Conservation (phyloP, 2,888 invertebrate species). For the Microdon myrmicae region DNA sequence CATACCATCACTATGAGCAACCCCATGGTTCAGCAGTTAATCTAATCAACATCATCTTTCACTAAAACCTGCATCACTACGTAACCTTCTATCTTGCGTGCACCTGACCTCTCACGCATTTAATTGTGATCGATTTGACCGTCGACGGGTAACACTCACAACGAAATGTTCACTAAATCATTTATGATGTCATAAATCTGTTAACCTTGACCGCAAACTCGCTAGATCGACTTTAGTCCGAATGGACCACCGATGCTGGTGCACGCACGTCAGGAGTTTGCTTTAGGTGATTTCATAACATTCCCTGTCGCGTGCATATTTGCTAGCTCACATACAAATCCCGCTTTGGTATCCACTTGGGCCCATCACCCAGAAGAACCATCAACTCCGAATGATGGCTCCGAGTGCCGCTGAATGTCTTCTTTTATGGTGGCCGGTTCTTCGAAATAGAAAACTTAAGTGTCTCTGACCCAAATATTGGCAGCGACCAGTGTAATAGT, state of each 20-base stretch:
- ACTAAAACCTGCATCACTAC: constrained; percentile 11
- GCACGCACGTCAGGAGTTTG: constrained; percentile 45
- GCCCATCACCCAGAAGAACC: constrained; percentile 48
- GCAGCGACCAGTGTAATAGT: constrained; percentile 40
- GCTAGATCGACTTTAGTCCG: constrained; percentile 39
- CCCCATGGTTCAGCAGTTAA: constrained; percentile 14
- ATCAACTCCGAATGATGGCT: constrained; percentile 32
- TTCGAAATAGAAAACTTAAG: constrained; percentile 47
- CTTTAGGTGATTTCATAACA: constrained; percentile 48
- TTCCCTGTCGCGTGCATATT: constrained; percentile 25
- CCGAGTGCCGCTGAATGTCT: constrained; percentile 17
- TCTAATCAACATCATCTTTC: constrained; percentile 34
- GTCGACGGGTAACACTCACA: constrained; percentile 40
- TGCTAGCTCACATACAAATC: constrained; percentile 10
- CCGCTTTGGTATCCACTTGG: constrained; percentile 30
- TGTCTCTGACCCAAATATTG: constrained; percentile 51
- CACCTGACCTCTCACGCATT: neutral
- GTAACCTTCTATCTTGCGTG: neutral
- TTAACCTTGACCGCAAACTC: constrained; percentile 46
- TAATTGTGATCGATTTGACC: constrained; percentile 47
- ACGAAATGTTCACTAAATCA: constrained; percentile 16
- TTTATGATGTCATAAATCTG: constrained; percentile 37
- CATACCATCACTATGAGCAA: no score
- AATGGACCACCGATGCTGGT: constrained; percentile 20
- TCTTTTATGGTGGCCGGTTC: neutral